These are phyloP conservation scores for Actenoides hombroni DNA, from an alignment of 2,113 vertebrate genomes.

Conservation along the genomic window DNA sequence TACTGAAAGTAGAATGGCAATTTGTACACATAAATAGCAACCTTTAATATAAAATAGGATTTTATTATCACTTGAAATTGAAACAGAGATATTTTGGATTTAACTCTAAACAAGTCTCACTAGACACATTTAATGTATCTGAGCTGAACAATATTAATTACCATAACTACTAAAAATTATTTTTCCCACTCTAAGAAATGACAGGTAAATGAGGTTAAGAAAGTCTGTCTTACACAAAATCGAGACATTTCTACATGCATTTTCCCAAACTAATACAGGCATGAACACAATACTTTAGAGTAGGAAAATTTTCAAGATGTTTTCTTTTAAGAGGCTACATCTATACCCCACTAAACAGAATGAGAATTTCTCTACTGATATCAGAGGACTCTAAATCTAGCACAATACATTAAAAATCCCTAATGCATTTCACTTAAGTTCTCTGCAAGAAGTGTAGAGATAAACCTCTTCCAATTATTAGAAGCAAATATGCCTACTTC, in stretches of 20 bases:
- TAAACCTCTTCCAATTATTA: neutral
- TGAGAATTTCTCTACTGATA: neutral
- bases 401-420: neutral
- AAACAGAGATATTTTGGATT: neutral
- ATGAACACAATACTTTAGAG: neutral
- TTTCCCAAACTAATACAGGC: neutral
- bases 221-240: neutral
- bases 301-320: neutral
- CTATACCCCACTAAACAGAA: neutral
- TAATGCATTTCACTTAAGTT: neutral
- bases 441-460: neutral
- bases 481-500: neutral
- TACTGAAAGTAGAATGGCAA: neutral
- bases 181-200: neutral
- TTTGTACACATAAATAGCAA: neutral
- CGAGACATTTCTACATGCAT: neutral
- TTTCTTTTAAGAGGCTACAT: neutral
- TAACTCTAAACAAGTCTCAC: neutral
- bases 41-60: neutral
- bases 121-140: neutral
- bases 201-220: neutral
- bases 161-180: neutral
- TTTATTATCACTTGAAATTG: neutral
- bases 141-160: neutral
- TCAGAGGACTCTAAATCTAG: neutral